These are phyloP conservation scores for Zosterops hypoxanthus DNA, from an alignment of 2,113 vertebrate genomes.

Conservation along the genomic window DNA sequence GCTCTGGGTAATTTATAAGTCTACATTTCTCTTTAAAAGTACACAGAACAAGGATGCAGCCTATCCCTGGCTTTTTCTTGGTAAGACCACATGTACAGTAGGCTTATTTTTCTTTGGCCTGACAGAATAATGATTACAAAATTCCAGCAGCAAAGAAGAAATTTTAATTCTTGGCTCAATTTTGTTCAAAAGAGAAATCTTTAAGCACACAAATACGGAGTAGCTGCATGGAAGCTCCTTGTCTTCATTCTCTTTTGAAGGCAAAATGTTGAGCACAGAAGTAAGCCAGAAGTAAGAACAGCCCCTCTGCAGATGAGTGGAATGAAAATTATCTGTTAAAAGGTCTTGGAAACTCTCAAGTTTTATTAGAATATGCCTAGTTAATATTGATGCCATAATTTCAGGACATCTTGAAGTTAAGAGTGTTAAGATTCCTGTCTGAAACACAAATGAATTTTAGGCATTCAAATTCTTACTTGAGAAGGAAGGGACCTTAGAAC, in stretches of 20 bases:
- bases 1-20: neutral
- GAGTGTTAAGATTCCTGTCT: neutral
- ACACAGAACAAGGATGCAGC: neutral
- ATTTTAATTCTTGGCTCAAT: neutral
- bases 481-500: neutral
- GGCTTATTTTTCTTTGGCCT: neutral
- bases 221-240: neutral
- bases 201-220: neutral
- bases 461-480: neutral
- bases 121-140: neutral
- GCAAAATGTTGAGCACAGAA: neutral
- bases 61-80: neutral
- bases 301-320: neutral
- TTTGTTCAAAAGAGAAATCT: neutral
- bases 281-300: neutral
- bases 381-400: neutral
- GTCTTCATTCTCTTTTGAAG: neutral
- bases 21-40: neutral
- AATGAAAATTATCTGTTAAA: neutral
- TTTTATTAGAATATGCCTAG: neutral
- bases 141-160: neutral
- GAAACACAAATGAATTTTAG: neutral
- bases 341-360: neutral
- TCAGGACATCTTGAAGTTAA: neutral
- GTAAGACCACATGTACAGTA: neutral